Base-by-base conservation (phyloP, 2,888 invertebrate species). In the Blastobasis lacticolella region DNA sequence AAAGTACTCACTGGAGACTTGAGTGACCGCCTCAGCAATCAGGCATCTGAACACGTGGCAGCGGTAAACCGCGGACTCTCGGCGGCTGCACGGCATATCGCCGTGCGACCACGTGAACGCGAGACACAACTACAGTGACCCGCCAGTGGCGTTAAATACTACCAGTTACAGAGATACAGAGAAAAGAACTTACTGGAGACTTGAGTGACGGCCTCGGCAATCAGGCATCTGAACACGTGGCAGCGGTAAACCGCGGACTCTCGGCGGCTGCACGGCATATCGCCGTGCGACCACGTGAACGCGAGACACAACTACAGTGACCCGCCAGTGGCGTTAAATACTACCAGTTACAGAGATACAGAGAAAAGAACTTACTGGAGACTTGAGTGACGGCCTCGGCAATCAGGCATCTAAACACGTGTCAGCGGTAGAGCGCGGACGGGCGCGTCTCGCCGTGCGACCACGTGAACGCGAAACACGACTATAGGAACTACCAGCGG, bases 281-380 rank as follows among this genome's bases (percentile, higher is more conserved):
- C 96, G 0, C 97, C 97, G 74, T 97, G 97, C 48, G 97, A 95
- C 93, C 97, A 98, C 0, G 98, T 98, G 84, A 99, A 98, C 6
- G 98, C 98, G 88, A 99, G 99, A 82, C 99, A 99, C n/a, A 95
- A 92, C 0, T 94, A 93, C 66, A 98, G 97, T 0, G 91, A 89
- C 23, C 94, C 93, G 47, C 94, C 94, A 8, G 92, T 91, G 40
- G 93, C 91, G 6, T 23, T 23, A 3, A 23, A 23, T 23, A 23
- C 23, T 23, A 23, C 23, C 1, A 23, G 23, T 23, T 23, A 23
- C 23, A 23, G 23, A 3, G 23, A 23, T 23, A 23, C 23, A 23
- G 23, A 23, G 23, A 23, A 23, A 23, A 23, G 23, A n/a, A n/a
- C 41, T 9, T 9, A 40, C 7, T 38, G 37, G 8, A 44, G 10